phyloP scores from a whole-genome alignment of 2,888 invertebrate genomes.

The Lissonota sp. region DNA sequence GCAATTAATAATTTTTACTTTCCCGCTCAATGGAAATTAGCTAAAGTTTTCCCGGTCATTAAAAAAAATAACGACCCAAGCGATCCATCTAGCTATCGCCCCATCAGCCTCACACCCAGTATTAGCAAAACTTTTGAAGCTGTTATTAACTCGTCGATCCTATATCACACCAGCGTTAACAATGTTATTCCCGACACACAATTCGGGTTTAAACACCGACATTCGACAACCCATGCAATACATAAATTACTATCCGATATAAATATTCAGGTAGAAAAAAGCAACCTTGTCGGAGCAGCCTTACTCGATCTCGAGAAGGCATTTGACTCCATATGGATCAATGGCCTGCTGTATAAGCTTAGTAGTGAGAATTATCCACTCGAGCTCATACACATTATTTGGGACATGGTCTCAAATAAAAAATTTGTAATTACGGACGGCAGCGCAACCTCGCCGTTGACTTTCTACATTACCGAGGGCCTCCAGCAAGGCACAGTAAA shows the following conservation, averaged over 20 bases:
- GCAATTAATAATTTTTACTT: conserved; percentile 46
- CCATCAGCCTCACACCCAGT: conserved; percentile 55
- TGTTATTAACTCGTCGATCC: conserved; percentile 30
- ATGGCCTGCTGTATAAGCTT: conserved; percentile 47
- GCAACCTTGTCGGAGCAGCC: conserved; percentile 30
- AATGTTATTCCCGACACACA: conserved; percentile 48
- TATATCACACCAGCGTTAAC: neutral
- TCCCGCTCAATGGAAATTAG: conserved; percentile 48
- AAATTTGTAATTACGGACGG: neutral
- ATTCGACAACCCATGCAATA: conserved; percentile 52
- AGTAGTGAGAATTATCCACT: conserved; percentile 50
- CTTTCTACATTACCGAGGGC: too few relatives aligned
- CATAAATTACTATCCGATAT: conserved; percentile 49
- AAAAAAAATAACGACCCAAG: conserved; percentile 43
- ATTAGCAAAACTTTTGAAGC: conserved; percentile 54
- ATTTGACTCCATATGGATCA: conserved; percentile 55
- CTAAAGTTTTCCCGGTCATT: conserved; percentile 44
- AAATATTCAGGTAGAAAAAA: neutral
- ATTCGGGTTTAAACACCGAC: conserved; percentile 53
- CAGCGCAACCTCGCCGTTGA: too few relatives aligned
- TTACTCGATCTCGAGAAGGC: conserved; percentile 8
- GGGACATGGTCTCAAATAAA: neutral
- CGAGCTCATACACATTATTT: neutral
- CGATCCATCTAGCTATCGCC: conserved; percentile 54
- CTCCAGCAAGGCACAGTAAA: too few relatives aligned